Evolutionary conservation across 2,797 vertebrate genomes (phyloP), one percentile per base, ranked within the genome.

Genomic region (Pogoniulus pusillus): DNA sequence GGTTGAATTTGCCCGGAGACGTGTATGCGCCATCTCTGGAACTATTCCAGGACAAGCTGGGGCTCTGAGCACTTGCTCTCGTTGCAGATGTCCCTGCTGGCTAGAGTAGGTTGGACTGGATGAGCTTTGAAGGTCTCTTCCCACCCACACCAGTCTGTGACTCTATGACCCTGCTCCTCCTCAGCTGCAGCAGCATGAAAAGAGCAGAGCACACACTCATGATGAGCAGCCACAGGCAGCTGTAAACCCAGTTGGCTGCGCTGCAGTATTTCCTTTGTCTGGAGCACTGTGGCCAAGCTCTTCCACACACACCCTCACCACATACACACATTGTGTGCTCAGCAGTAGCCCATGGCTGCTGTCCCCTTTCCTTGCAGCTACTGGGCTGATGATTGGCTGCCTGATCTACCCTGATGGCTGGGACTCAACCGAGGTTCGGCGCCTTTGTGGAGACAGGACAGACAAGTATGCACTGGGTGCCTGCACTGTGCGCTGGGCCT

Each of bases 401-500:
- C 97, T 99, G 96, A 99, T 99, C 96, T 99, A 99, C 95, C 99
- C 99, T 0, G 99, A 99, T 0, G 99, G 99, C n/a, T 99, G 99
- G 99, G 99, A 99, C 93, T 97, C 99, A 4, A 93, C 95, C 0
- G 98, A 99, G 96, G 99, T 99, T 87, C 98, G 96, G 91, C 95
- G 98, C 34, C 98, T 99, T 98, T 99, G 99, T 1, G 99, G 99
- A n/a, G 98, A 99, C 95, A 98, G 94, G 92, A 98, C 99, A 0
- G 98, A 98, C 94, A 99, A 99, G 89, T 99, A 99, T 98, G 94
- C 92, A 0, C 97, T 99, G 95, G 99, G 99, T 2, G 98, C 98
- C 94, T 99, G 99, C 97, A 99, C 98, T 0, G 97, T 99, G 94
- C 99, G 99, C 97, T 99, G 99, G 99, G 98, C 99, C 4, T 99